Conservation (phyloP, 2,797 vertebrate species). For the Sandelia bainsii region DNA sequence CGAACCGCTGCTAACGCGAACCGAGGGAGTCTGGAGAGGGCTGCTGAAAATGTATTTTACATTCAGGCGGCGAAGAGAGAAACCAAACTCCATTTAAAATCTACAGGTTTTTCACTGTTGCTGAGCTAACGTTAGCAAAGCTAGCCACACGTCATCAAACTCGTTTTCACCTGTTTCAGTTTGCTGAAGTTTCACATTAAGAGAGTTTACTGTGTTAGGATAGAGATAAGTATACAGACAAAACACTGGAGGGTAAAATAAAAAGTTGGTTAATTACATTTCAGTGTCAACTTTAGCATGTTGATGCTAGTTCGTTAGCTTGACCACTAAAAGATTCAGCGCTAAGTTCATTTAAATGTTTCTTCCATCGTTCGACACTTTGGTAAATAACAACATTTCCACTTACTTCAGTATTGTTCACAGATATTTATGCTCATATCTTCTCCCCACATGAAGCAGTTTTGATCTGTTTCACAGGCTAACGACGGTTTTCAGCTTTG, state of each 20-base stretch:
- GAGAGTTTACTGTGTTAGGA: fast-evolving
- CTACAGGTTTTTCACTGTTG: not conserved
- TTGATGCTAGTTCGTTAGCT: constrained; percentile 32
- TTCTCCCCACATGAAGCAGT: not conserved
- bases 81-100: not conserved
- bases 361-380: fast-evolving
- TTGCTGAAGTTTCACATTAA: not conserved
- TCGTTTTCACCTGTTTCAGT: fast-evolving
- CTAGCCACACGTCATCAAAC: not conserved
- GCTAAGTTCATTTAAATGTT: not conserved
- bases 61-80: not conserved
- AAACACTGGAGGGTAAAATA: fast-evolving
- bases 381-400: fast-evolving
- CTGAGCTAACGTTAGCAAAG: constrained; percentile 23
- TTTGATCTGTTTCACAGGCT: not conserved
- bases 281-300: constrained; percentile 28
- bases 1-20: not conserved
- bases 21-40: not conserved
- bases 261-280: fast-evolving
- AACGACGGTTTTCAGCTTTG: constrained; percentile 31
- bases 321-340: not conserved
- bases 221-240: fast-evolving
- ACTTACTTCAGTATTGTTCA: not conserved
- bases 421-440: fast-evolving
- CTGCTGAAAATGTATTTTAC: fast-evolving